phyloP scores from a whole-genome alignment of 2,797 vertebrate genomes.

The Hippopotamyrus pictus region DNA sequence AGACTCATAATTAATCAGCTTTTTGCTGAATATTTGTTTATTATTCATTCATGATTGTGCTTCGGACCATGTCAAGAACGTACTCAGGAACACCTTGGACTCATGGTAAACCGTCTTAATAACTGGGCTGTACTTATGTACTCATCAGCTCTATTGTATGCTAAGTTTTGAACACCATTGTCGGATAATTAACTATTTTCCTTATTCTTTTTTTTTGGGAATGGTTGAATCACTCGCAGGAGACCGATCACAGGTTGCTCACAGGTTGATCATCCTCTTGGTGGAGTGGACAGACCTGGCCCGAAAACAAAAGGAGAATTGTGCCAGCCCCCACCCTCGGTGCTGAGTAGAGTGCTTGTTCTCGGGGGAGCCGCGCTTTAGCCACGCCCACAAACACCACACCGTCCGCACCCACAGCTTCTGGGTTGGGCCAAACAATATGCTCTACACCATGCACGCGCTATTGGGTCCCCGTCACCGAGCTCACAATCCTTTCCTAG shows the following conservation, averaged over 20 bases:
- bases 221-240: not conserved
- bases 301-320: slow-evolving; percentile 16
- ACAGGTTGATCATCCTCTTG: not conserved
- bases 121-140: not conserved
- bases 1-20: not conserved
- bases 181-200: not conserved
- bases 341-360: slow-evolving; percentile 35
- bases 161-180: not conserved
- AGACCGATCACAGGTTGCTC: not conserved
- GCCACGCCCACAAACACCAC: slow-evolving; percentile 28
- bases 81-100: not conserved
- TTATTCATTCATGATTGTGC: not conserved
- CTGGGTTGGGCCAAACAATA: slow-evolving; percentile 26
- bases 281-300: not conserved
- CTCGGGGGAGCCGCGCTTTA: slow-evolving; percentile 32
- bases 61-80: not conserved
- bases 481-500: not conserved
- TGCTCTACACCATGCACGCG: slow-evolving; percentile 31
- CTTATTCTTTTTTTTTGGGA: not conserved
- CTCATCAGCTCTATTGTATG: not conserved
- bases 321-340: slow-evolving; percentile 31
- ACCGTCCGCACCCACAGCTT: slow-evolving; percentile 40
- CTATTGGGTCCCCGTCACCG: slow-evolving; percentile 15
- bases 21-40: not conserved
- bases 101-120: not conserved